These are phyloP conservation scores for Orestias chungarensis DNA, from an alignment of 2,797 vertebrate species.

Conservation along the genomic window DNA sequence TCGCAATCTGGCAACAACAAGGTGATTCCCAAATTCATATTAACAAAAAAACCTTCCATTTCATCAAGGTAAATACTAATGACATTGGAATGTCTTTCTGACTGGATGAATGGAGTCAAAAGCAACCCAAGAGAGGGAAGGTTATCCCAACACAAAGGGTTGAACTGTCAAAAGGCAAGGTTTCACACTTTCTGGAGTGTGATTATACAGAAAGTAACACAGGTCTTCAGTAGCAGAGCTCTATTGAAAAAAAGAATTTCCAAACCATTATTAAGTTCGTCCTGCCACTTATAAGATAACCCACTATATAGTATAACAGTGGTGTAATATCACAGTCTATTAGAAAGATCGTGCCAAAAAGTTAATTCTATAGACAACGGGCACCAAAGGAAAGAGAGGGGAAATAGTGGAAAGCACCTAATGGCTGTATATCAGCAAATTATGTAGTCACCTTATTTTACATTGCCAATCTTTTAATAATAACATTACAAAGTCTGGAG, in stretches of 20 bases:
- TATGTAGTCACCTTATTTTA: neutral
- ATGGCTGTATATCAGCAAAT: neutral
- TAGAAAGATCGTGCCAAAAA: neutral
- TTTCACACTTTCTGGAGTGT: neutral
- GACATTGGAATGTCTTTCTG: slow-evolving; percentile 5
- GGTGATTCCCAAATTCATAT: neutral
- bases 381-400: neutral
- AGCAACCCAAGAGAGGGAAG: neutral
- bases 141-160: neutral
- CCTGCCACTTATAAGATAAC: neutral
- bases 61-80: neutral
- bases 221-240: neutral
- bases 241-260: neutral
- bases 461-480: neutral
- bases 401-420: neutral
- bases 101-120: neutral
- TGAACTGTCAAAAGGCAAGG: neutral
- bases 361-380: neutral
- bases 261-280: neutral
- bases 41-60: neutral
- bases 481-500: neutral
- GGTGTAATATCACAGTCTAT: neutral
- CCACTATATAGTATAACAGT: too few relatives aligned
- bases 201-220: slow-evolving; percentile 1
- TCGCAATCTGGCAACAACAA: neutral